Percentiles rank a stretch among this genome's conserved stretches.
These are phyloP conservation scores for Elanoides forficatus DNA, from an alignment of 2,113 vertebrate genomes.

Conservation along the genomic window DNA sequence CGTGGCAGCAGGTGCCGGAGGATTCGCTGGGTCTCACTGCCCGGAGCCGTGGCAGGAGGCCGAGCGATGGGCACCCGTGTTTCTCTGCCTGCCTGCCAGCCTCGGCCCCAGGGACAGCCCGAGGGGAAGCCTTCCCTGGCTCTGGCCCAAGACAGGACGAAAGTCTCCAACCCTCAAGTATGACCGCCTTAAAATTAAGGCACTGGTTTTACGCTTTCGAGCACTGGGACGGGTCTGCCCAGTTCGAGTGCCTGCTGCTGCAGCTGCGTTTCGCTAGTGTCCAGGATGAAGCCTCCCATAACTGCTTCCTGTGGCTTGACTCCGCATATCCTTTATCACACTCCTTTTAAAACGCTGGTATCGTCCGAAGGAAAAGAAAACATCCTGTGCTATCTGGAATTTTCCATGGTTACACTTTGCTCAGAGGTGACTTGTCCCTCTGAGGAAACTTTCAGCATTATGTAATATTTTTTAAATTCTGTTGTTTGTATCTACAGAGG, in stretches of 20 bases:
- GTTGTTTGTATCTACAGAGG: neutral
- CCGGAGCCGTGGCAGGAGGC: accelerated
- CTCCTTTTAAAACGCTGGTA: neutral
- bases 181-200: neutral
- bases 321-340: neutral
- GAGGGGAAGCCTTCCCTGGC: neutral
- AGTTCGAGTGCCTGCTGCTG: neutral
- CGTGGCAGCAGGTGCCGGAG: accelerated
- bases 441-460: neutral
- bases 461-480: neutral
- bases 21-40: neutral
- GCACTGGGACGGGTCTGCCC: neutral
- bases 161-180: neutral
- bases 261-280: neutral
- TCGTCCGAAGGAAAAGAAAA: slow-evolving; percentile 21
- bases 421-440: neutral
- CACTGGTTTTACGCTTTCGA: accelerated
- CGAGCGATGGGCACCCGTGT: accelerated
- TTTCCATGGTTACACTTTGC: slow-evolving; percentile 24
- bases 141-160: accelerated
- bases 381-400: slow-evolving; percentile 19
- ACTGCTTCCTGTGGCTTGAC: neutral
- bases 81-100: neutral
- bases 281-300: neutral
- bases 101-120: accelerated